Evolutionary conservation across 2,113 vertebrate genomes (phyloP).

Genomic region (Andinoacara biseriatus): DNA sequence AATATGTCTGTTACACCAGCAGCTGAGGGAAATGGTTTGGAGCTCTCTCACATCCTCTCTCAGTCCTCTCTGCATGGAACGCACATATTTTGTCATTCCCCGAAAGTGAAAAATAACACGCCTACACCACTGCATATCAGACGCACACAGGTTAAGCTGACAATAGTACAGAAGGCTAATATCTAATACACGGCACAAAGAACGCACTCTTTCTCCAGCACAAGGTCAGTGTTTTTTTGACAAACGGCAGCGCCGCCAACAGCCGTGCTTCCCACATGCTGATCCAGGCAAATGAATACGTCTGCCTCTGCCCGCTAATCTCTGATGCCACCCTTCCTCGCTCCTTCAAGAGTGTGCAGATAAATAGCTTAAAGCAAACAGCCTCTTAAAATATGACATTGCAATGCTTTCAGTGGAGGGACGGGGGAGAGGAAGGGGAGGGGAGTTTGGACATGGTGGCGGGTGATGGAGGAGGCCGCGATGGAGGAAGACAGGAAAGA

Average conservation of each 20-base stretch:
- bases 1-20: conserved; percentile 55
- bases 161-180: background rate
- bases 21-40: conserved; percentile 62
- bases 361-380: conserved; percentile 62
- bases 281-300: conserved; percentile 64
- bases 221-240: conserved; percentile 54
- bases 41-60: conserved; percentile 58
- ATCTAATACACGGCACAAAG: conserved; percentile 14
- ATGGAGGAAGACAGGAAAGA: conserved; percentile 5
- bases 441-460: background rate
- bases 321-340: conserved; percentile 40
- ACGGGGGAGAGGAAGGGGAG: conserved; percentile 6
- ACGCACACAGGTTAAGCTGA: background rate
- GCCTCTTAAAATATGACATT: conserved; percentile 73
- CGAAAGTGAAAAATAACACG: conserved; percentile 30
- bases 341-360: conserved; percentile 47
- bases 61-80: background rate
- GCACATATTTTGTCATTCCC: conserved; percentile 17
- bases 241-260: conserved; percentile 5
- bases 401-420: conserved; percentile 21
- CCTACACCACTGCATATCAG: background rate
- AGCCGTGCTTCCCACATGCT: conserved; percentile 13
- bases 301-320: conserved; percentile 53
- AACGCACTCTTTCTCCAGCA: conserved; percentile 7
- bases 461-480: background rate